phyloP scores from a whole-genome alignment of 2,797 vertebrate species.

The Chaetodon trifasciatus region DNA sequence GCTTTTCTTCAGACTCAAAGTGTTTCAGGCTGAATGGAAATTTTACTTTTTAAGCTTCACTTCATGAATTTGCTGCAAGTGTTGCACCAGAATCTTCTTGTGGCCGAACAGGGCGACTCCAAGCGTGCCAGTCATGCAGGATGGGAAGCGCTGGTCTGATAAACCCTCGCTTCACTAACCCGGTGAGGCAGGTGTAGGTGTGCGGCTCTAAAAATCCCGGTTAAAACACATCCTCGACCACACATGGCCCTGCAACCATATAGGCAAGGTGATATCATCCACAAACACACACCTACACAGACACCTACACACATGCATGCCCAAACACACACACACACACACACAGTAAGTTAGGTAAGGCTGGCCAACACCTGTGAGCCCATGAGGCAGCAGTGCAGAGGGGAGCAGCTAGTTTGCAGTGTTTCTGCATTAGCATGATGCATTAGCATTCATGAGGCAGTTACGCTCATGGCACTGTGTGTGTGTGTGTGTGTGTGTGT shows the following conservation, averaged over 20 bases:
- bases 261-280: constrained; percentile 72
- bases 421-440: constrained; percentile 55
- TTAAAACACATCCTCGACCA: constrained; percentile 59
- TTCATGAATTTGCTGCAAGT: constrained; percentile 24
- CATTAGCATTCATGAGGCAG: constrained; percentile 74
- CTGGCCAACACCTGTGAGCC: constrained; percentile 50
- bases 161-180: constrained; percentile 23
- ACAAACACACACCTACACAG: constrained; percentile 70
- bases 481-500: constrained; percentile 1
- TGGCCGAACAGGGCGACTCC: constrained; percentile 10
- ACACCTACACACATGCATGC: constrained; percentile 56
- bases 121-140: constrained; percentile 35
- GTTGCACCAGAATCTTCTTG: constrained; percentile 17
- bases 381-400: constrained; percentile 38
- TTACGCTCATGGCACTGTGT: constrained; percentile 26
- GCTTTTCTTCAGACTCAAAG: not conserved
- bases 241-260: constrained; percentile 63
- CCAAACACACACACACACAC: constrained; percentile 29
- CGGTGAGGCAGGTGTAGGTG: constrained; percentile 64
- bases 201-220: constrained; percentile 53
- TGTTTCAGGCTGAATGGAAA: not conserved
- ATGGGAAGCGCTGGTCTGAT: constrained; percentile 44
- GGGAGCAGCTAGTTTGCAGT: constrained; percentile 60
- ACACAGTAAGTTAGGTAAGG: constrained; percentile 57
- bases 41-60: not conserved